Evolutionary conservation across 2,888 invertebrate genomes (phyloP).

Genomic region (Thysanoteuthis rhombus): DNA sequence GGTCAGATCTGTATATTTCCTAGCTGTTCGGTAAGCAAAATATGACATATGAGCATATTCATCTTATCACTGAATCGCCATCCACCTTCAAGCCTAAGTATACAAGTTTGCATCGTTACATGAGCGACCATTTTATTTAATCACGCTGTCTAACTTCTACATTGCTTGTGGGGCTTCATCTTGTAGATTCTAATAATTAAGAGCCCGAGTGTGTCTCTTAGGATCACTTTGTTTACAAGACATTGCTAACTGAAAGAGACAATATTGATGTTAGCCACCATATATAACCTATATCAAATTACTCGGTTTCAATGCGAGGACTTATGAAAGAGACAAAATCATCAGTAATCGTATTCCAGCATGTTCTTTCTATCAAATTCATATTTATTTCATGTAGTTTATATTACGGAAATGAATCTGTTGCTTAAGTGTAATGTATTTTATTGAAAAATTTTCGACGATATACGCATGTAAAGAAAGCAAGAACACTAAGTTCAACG

Average conservation of each 20-base stretch:
- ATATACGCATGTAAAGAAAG: too few species aligned
- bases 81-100: background rate
- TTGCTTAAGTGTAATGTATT: too few species aligned
- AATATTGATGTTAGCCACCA: background rate
- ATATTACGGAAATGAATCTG: background rate
- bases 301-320: background rate
- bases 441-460: too few species aligned
- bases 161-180: background rate
- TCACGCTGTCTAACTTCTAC: background rate
- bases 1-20: too few species aligned
- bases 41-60: too few species aligned
- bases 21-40: too few species aligned
- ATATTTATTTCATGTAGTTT: background rate
- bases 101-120: background rate
- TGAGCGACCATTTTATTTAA: background rate
- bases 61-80: background rate
- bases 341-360: background rate
- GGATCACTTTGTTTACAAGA: background rate
- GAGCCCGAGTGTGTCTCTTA: background rate
- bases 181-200: background rate
- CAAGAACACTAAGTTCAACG: too few species aligned
- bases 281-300: background rate
- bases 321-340: background rate
- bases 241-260: background rate
- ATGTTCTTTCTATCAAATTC: background rate